Evolutionary conservation across 2,113 vertebrate genomes (phyloP).

Genomic region (Xiphophorus hellerii): DNA sequence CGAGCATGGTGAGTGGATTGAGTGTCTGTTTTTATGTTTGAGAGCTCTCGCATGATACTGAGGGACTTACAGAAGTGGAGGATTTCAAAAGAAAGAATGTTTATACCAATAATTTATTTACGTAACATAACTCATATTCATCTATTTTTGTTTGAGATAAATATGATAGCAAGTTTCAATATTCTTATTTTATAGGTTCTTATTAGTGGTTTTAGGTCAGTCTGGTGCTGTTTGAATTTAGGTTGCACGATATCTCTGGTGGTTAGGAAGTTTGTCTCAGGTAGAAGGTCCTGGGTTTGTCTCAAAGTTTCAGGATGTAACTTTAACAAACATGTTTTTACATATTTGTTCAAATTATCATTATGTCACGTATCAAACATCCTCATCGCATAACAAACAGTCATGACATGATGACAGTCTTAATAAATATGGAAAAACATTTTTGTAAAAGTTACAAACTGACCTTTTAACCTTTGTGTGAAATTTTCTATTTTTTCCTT

Average conservation of each 20-base stretch:
- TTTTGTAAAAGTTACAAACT: no score
- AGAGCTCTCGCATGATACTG: background rate
- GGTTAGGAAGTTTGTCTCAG: no score
- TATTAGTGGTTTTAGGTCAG: background rate
- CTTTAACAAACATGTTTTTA: no score
- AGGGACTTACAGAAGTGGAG: background rate
- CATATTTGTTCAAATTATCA: no score
- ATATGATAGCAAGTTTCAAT: background rate
- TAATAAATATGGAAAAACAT: no score
- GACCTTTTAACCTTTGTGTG: background rate
- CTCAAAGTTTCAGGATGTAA: no score
- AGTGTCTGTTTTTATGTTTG: conserved; percentile 17
- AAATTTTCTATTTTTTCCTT: background rate
- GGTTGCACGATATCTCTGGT: background rate
- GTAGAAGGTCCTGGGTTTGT: no score
- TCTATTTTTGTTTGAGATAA: background rate
- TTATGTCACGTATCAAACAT: no score
- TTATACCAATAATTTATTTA: background rate
- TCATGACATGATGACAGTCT: no score
- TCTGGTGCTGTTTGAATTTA: background rate
- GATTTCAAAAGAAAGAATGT: conserved; percentile 4
- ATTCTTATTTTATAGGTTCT: background rate
- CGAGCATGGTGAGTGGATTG: conserved; percentile 85
- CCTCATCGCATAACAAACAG: no score
- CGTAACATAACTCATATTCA: background rate